phyloP scores from a whole-genome alignment of 64 coral and sea anemone species.

The Hydrozoanthus tunicans region DNA sequence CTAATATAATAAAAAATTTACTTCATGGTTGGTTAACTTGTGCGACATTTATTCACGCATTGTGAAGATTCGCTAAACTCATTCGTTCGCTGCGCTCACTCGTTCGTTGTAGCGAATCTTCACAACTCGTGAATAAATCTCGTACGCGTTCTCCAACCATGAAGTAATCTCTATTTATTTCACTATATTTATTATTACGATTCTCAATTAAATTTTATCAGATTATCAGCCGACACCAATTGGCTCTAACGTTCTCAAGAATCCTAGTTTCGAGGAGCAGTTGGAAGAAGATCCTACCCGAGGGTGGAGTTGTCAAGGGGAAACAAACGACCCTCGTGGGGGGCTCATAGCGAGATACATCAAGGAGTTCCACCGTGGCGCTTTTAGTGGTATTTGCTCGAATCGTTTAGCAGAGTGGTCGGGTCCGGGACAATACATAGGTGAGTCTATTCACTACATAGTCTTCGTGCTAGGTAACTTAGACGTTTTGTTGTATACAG shows the following conservation, averaged over 20 bases:
- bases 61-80: too few relatives aligned
- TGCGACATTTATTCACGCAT: too few relatives aligned
- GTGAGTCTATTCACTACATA: slow-evolving; percentile 25
- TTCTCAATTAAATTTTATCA: slow-evolving; percentile 1
- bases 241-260: slow-evolving; percentile 69
- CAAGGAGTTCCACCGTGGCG: slow-evolving; percentile 41
- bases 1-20: too few relatives aligned
- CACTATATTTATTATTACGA: background rate
- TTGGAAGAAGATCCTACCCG: slow-evolving; percentile 34
- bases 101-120: too few relatives aligned
- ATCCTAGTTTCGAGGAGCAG: slow-evolving; percentile 80
- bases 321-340: slow-evolving; percentile 86
- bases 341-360: slow-evolving; percentile 74
- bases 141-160: too few relatives aligned
- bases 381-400: slow-evolving; percentile 77
- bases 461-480: too few relatives aligned
- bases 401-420: slow-evolving; percentile 85
- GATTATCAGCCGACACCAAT: slow-evolving; percentile 46
- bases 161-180: too few relatives aligned
- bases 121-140: too few relatives aligned
- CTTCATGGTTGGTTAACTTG: too few relatives aligned
- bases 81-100: too few relatives aligned
- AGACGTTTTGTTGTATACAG: too few relatives aligned
- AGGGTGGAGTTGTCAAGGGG: slow-evolving; percentile 91
- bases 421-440: slow-evolving; percentile 89